Conservation (phyloP, 2,113 vertebrate species). For the Myiozetetes cayanensis region DNA sequence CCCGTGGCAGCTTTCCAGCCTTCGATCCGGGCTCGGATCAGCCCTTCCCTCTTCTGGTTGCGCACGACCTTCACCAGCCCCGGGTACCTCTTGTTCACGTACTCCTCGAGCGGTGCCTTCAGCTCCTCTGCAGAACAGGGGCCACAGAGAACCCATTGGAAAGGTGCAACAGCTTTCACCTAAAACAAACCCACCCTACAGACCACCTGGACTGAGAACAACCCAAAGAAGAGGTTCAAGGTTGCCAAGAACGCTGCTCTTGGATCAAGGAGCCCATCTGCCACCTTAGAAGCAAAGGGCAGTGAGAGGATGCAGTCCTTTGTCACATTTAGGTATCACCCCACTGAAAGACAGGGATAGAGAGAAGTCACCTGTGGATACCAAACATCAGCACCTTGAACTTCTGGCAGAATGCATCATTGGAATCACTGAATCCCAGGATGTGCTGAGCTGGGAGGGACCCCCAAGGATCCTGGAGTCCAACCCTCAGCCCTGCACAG, state of each 20-base stretch:
- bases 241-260: not conserved
- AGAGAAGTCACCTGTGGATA: fast-evolving
- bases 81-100: slow-evolving; percentile 93
- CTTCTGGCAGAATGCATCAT: not conserved
- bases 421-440: not conserved
- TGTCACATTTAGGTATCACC: not conserved
- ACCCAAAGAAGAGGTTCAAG: too few species aligned
- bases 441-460: not conserved
- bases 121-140: slow-evolving; percentile 84
- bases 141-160: not conserved
- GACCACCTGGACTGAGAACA: not conserved
- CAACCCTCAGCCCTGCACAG: not conserved
- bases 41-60: slow-evolving; percentile 92
- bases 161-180: not conserved
- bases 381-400: not conserved
- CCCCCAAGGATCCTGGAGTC: not conserved
- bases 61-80: slow-evolving; percentile 95
- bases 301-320: not conserved
- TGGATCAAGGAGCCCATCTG: not conserved
- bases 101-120: slow-evolving; percentile 92
- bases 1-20: slow-evolving; percentile 94
- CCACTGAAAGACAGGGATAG: not conserved
- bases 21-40: slow-evolving; percentile 94
- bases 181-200: not conserved
- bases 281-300: not conserved